These are phyloP conservation scores for Camelus dromedarius DNA, from an alignment of 2,113 vertebrate species.

Conservation along the genomic window DNA sequence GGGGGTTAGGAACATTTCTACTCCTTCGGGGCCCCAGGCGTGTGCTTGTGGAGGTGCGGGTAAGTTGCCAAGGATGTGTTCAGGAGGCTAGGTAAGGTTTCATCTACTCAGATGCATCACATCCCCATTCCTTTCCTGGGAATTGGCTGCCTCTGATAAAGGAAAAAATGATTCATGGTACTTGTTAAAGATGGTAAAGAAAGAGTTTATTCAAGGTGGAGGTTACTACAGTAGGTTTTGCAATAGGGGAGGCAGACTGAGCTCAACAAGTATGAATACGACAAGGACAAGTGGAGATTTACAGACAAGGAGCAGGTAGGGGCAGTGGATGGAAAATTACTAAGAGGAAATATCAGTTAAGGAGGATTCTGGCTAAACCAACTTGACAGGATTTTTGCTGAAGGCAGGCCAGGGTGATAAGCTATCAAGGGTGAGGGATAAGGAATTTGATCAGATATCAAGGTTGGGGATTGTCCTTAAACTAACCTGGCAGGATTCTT, in stretches of 20 bases:
- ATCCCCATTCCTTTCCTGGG: neutral
- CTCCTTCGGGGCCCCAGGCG: neutral
- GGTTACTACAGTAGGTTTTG: accelerated
- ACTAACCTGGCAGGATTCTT: neutral
- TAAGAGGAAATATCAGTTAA: neutral
- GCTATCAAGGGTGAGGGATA: neutral
- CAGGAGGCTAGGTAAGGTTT: neutral
- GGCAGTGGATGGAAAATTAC: neutral
- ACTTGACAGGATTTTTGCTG: neutral
- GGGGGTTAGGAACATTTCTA: neutral
- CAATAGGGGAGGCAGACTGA: neutral
- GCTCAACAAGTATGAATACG: neutral
- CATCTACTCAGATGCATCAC: no score
- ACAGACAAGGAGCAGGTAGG: neutral
- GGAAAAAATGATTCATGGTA: neutral
- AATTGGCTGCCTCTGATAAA: neutral
- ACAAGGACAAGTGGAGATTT: neutral
- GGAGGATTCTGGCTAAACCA: neutral
- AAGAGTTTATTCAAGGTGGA: neutral
- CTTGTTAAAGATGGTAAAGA: neutral
- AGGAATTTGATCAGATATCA: neutral
- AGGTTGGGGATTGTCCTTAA: neutral
- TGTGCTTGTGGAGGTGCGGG: neutral
- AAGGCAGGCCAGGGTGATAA: neutral
- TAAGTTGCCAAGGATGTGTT: neutral